Base-by-base conservation (phyloP, 2,888 invertebrate species). In the Euzophera pinguis region DNA sequence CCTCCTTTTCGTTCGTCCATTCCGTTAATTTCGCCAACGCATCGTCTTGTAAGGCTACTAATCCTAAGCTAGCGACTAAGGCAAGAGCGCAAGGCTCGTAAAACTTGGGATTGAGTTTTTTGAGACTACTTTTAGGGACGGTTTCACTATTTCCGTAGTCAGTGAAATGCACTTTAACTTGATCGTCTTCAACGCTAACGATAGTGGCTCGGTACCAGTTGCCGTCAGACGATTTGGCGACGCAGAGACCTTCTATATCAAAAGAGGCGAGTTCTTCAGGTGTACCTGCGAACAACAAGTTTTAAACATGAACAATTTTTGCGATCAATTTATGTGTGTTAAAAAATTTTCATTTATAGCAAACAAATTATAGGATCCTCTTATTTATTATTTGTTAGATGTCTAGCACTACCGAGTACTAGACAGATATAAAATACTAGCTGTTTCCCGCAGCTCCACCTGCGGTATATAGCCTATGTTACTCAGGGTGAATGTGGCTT, bases 161-260 rank as follows among this genome's bases (percentile, higher is more conserved):
- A 0, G 93, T 72, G 69, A 91, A 95, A 52, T 91, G 90, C 0
- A 94, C 91, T 17, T 77, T 84, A 14, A 85, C 89, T 13, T 79
- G 81, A 0, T 77, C 75, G 12, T 91, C 91, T 10, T 84, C 81
- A 3, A 77, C 65, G 47, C 77, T 78, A 9, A 87, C 35, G 14
- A 95, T 89, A 56, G 87, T 90, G 2, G 92, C 94, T 43, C 95
- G 91, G 69, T 95, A 95, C 95, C 95, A 95, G 72, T 93, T 93
- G 1, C 90, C 91, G 71, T 95, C 95, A 0, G 65, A 67, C 2
- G 92, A 92, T 48, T 91, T 90, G 0, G 92, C 93, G 0, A 92
- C 95, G 68, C 94, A 95, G 0, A 94, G 56, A 1, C 72, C 74
- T 32, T 91, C 92, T 0, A 81, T 73, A 58, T 91, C 88, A 39